These are phyloP conservation scores for Hippoglossus hippoglossus DNA, from an alignment of 2,797 vertebrate species.

Conservation along the genomic window DNA sequence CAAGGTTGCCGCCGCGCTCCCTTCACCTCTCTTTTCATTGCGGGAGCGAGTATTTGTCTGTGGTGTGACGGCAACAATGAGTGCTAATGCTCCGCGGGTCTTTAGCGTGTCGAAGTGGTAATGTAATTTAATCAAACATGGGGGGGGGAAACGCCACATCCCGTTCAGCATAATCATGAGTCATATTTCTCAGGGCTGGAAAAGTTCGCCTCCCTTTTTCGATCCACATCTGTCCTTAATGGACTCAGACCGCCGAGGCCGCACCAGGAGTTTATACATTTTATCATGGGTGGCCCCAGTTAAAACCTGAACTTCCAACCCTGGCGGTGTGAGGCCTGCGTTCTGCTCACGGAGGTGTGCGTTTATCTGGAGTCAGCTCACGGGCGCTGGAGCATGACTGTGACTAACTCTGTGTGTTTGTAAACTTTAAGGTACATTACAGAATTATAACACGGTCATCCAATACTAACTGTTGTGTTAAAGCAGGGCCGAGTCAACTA, in stretches of 20 bases:
- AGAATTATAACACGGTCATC: neutral
- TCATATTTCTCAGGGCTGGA: constrained; percentile 42
- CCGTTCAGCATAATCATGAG: constrained; percentile 46
- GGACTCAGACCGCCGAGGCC: constrained; percentile 40
- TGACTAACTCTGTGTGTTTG: neutral
- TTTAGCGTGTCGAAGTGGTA: constrained; percentile 11
- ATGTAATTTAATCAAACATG: constrained; percentile 16
- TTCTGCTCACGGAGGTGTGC: constrained; percentile 20
- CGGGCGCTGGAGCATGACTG: neutral
- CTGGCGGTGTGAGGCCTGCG: constrained; percentile 32
- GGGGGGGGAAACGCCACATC: constrained; percentile 32
- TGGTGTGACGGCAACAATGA: constrained; percentile 8
- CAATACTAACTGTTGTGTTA: neutral
- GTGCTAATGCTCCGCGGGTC: constrained; percentile 25
- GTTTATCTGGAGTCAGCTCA: constrained; percentile 11
- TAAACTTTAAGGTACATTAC: neutral
- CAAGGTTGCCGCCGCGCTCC: constrained; percentile 65
- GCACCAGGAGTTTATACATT: constrained; percentile 38
- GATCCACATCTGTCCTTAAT: constrained; percentile 57
- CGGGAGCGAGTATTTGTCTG: constrained; percentile 12
- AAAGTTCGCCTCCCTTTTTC: constrained; percentile 25
- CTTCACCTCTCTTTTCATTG: constrained; percentile 43
- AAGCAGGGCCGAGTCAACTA: no score
- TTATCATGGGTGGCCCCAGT: constrained; percentile 62
- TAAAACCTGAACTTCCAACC: constrained; percentile 66